phyloP scores from a whole-genome alignment of 2,797 vertebrate species.

The Labeo calbasu region DNA sequence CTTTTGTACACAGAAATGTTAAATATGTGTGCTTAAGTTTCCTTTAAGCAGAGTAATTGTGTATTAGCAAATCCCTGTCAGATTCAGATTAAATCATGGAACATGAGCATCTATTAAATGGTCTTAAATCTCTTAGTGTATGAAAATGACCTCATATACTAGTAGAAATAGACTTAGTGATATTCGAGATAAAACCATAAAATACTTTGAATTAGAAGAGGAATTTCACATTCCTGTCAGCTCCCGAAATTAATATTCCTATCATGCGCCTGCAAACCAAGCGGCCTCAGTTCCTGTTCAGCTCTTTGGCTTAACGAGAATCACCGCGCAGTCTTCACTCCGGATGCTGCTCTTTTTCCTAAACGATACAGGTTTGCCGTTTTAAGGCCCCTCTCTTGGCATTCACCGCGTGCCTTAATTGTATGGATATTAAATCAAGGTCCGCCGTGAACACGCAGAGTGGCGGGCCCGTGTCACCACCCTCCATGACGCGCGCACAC shows the following conservation, averaged over 20 bases:
- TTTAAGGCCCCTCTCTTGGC: slow-evolving; percentile 83
- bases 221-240: slow-evolving; percentile 31
- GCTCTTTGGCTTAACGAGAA: slow-evolving; percentile 25
- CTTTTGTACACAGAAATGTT: background rate
- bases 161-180: background rate
- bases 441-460: slow-evolving; percentile 94
- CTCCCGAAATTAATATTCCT: slow-evolving; percentile 54
- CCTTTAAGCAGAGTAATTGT: background rate
- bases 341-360: background rate
- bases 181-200: background rate
- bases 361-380: slow-evolving; percentile 54
- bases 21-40: background rate
- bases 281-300: slow-evolving; percentile 31
- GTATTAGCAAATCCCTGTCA: background rate
- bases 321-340: background rate
- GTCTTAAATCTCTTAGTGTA: background rate
- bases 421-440: slow-evolving; percentile 90
- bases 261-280: slow-evolving; percentile 46
- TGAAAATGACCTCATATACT: background rate
- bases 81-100: background rate
- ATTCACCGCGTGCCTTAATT: slow-evolving; percentile 95
- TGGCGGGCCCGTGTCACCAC: slow-evolving; percentile 70
- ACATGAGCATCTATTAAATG: background rate
- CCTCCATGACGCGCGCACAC: slow-evolving; percentile 28
- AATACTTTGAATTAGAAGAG: background rate